A percentile compares a stretch with the other conserved stretches of the same genome.
These are phyloP conservation scores for Vanessa atalanta DNA, from an alignment of 1,140 invertebrate genomes.

Conservation along the genomic window DNA sequence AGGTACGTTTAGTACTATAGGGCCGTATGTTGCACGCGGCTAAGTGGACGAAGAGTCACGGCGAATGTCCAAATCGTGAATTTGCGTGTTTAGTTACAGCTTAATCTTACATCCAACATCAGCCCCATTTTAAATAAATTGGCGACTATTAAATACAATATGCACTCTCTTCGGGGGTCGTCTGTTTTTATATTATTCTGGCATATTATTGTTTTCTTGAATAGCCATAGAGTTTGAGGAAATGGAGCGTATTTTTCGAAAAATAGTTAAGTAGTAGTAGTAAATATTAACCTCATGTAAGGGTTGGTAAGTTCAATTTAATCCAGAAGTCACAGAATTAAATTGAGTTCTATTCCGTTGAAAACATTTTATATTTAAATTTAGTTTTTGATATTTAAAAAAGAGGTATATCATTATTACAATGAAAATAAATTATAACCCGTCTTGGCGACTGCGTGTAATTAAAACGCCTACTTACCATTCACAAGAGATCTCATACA, in stretches of 20 bases:
- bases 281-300: too few relatives aligned
- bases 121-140: constrained; percentile 10
- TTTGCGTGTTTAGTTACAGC: constrained; percentile 3
- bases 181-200: neutral
- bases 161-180: neutral
- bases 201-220: too few relatives aligned
- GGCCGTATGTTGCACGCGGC: neutral
- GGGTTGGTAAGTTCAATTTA: too few relatives aligned
- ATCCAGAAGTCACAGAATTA: too few relatives aligned
- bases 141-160: neutral
- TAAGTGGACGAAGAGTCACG: constrained; percentile 17
- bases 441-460: neutral
- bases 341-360: too few relatives aligned
- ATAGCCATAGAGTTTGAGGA: too few relatives aligned
- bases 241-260: too few relatives aligned
- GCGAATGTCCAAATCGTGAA: constrained; percentile 17
- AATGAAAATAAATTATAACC: neutral
- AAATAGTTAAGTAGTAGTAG: too few relatives aligned
- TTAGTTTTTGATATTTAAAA: neutral
- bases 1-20: neutral
- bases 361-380: too few relatives aligned
- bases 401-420: neutral
- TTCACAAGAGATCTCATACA: neutral
- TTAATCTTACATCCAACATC: neutral
- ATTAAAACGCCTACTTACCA: constrained; percentile 1